A percentile compares a stretch with the other conserved stretches of the same genome.
These are phyloP conservation scores for Urocolius indicus DNA, from an alignment of 2,113 vertebrate species.

Conservation along the genomic window DNA sequence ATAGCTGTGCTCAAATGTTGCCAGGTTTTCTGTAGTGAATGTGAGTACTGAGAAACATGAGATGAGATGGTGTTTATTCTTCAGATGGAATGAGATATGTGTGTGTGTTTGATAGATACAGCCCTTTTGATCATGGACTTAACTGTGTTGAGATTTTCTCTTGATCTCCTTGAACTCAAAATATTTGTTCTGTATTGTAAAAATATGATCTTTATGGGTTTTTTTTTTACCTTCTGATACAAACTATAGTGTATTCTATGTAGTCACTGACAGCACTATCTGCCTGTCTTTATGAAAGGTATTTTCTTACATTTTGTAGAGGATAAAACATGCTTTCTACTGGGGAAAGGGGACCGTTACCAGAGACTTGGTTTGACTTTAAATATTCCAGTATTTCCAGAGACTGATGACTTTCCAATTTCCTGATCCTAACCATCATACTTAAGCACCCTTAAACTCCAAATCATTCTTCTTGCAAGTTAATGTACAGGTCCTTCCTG, in stretches of 20 bases:
- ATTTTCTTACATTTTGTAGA: neutral
- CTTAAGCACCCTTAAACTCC: neutral
- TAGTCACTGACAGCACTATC: neutral
- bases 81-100: neutral
- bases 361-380: neutral
- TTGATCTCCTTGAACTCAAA: neutral
- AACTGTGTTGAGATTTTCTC: neutral
- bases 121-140: neutral
- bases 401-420: neutral
- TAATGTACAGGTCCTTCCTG: neutral
- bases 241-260: neutral
- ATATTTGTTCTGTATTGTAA: neutral
- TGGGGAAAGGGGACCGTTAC: neutral
- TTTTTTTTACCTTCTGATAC: neutral
- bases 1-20: neutral
- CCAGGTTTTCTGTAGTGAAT: neutral
- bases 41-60: neutral
- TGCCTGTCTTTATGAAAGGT: neutral
- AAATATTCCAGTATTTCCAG: neutral
- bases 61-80: neutral
- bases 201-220: too few species aligned
- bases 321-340: neutral
- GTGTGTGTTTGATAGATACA: neutral
- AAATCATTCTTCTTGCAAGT: neutral
- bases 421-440: neutral